phyloP scores from a whole-genome alignment of 1,140 invertebrate genomes.

The Aphaenogaster rudis region DNA sequence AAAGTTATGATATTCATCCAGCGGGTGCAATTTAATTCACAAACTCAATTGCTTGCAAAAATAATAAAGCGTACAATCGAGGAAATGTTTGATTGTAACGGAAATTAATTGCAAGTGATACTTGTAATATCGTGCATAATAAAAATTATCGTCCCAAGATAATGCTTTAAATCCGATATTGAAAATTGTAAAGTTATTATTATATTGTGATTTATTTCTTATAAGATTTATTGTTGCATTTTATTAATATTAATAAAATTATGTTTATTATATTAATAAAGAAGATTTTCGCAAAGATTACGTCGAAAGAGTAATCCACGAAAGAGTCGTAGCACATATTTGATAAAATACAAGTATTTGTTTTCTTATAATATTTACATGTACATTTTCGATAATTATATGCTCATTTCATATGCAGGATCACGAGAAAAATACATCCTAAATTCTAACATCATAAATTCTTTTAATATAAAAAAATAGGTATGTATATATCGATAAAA shows the following conservation, averaged over 20 bases:
- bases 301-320: background rate
- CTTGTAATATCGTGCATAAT: background rate
- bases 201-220: background rate
- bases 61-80: conserved; percentile 7
- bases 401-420: background rate
- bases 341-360: background rate
- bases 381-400: no score
- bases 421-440: background rate
- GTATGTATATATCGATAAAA: conserved; percentile 13
- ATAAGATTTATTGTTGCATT: background rate
- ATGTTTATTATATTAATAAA: background rate
- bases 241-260: conserved; percentile 22
- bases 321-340: background rate
- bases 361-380: conserved; percentile 19
- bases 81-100: background rate
- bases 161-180: background rate
- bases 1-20: conserved; percentile 29
- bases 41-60: conserved; percentile 30
- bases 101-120: background rate
- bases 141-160: background rate
- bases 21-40: conserved; percentile 18
- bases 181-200: background rate
- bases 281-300: background rate
- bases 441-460: background rate
- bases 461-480: background rate